Evolutionary conservation across 1,140 invertebrate genomes (phyloP).

Genomic region (Bombus balteatus): DNA sequence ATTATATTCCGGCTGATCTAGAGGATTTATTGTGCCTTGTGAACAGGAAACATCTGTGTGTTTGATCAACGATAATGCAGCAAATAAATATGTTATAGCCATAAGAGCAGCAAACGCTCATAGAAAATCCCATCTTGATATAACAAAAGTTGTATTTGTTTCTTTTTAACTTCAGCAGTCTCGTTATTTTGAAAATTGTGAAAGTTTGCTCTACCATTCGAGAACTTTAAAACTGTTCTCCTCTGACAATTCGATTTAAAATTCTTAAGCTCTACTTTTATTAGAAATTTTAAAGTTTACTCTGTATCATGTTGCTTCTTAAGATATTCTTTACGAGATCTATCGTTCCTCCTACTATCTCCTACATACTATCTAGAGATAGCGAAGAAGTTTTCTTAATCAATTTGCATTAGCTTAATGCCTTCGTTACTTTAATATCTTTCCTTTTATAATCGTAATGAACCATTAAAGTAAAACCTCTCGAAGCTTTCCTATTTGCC

Average conservation of each 20-base stretch:
- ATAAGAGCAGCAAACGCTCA: no score
- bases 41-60: no score
- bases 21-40: no score
- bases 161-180: not conserved
- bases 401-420: not conserved
- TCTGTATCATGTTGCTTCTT: not conserved
- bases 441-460: not conserved
- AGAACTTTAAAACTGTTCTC: not conserved
- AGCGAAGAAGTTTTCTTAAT: not conserved
- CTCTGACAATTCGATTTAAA: slow-evolving; percentile 4
- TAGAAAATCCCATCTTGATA: no score
- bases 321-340: not conserved
- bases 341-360: not conserved
- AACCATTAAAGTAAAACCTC: not conserved
- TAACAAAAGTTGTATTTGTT: not conserved
- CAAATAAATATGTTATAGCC: no score
- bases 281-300: not conserved
- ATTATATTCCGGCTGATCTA: no score
- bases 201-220: no score
- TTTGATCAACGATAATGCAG: no score
- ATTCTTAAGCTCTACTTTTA: not conserved
- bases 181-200: not conserved
- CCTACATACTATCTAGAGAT: not conserved
- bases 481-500: no score
- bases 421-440: not conserved